Evolutionary conservation across 2,888 invertebrate species (phyloP), one percentile per base, ranked within the genome.

Genomic region (Cacoxenus indagator): DNA sequence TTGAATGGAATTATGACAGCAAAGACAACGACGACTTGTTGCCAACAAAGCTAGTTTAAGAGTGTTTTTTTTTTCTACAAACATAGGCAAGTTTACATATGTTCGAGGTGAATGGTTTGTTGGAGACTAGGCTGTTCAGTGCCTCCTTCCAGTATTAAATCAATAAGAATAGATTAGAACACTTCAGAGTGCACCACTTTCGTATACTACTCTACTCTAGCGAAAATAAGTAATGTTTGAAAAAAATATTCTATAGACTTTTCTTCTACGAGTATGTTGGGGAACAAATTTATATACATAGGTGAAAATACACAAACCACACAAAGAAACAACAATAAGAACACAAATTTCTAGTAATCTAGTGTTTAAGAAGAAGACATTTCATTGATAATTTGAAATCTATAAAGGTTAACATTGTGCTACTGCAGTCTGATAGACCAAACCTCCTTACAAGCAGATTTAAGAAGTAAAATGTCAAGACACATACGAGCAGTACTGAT

Each of bases 261-360:
- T 37, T 14, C 9, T 5, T n/a, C n/a, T n/a, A n/a, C n/a, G n/a
- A n/a, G n/a, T 37, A 37, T 11, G 37, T 8, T 37, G 37, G 37
- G 37, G 37, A 37, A 37, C 37, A 37, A 37, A 37, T 37, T 2
- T 9, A 62, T 65, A 61, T 54, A 71, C 67, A 69, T 67, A 67
- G 71, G 76, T 80, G 78, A 78, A 75, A 73, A 76, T 78, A 75
- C 74, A 70, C 73, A 68, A 73, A 67, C 67, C 61, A 9, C 22
- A 14, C 11, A 3, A 54, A 54, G 26, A 17, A 54, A 51, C 2
- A 51, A 51, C 5, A 54, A 9, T 1, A 54, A 51, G 14, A 37
- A 8, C 37, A 37, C 2, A 37, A 11, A 37, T 11, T 2, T 31
- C 9, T 8, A 31, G 31, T 31, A 31, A n/a, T n/a, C n/a, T n/a